Evolutionary conservation across 37 sponge, comb jelly and placozoan genomes (phyloP).

Genomic region (Halichondria panicea): DNA sequence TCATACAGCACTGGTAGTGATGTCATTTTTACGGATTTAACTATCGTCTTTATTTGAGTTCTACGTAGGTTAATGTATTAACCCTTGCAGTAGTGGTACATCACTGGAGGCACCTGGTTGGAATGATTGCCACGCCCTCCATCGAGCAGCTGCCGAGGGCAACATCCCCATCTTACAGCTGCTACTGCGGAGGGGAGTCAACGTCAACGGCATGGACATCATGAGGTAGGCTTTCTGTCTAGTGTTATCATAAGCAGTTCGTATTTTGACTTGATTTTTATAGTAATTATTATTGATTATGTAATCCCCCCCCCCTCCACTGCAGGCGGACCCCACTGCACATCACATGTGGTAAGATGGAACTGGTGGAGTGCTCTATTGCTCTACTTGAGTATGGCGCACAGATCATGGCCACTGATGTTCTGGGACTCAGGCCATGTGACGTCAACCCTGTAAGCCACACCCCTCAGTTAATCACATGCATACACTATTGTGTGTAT

Average conservation of each 20-base stretch:
- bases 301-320: background rate
- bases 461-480: too few relatives aligned
- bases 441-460: slow-evolving; percentile 63
- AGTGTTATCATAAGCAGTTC: too few relatives aligned
- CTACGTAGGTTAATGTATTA: background rate
- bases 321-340: slow-evolving; percentile 73
- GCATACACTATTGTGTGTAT: too few relatives aligned
- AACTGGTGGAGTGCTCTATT: slow-evolving; percentile 55
- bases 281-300: background rate
- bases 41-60: background rate
- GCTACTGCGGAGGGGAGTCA: slow-evolving; percentile 49
- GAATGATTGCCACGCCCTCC: slow-evolving; percentile 51
- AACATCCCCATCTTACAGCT: slow-evolving; percentile 40
- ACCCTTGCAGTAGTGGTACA: slow-evolving; percentile 14
- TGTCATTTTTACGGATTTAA: background rate
- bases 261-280: too few relatives aligned
- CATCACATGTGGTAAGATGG: slow-evolving; percentile 23
- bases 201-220: slow-evolving; percentile 39
- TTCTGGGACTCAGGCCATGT: slow-evolving; percentile 55
- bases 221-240: slow-evolving; percentile 28
- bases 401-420: slow-evolving; percentile 40
- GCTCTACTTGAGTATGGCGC: slow-evolving; percentile 70
- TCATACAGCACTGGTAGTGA: background rate
- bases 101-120: slow-evolving; percentile 44
- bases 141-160: slow-evolving; percentile 65